Evolutionary conservation across 2,113 vertebrate genomes (phyloP), one percentile per base, ranked within the genome.

Genomic region (Drymodes brunneopygia): DNA sequence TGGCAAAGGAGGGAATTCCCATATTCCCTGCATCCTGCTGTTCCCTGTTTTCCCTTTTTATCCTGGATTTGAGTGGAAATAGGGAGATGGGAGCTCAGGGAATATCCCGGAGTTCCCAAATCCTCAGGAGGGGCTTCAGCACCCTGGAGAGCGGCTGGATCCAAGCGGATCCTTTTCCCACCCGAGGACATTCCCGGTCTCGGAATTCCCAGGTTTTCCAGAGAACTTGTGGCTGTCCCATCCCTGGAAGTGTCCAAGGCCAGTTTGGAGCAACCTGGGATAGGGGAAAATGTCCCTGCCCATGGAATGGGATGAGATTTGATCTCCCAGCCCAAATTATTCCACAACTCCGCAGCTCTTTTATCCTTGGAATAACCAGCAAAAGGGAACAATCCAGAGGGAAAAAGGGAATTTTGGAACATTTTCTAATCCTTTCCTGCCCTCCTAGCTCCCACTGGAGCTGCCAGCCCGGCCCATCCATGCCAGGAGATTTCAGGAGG

Each of bases 401-500:
- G 18, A 44, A 44, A 18, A 65, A 14, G 10, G 13, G 31, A 42
- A 58, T 50, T 80, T 67, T 3, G 25, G 9, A 14, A 19, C 12
- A 5, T 82, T 69, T 71, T 70, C 53, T 31, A 15, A 66, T 65
- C 65, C 60, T 8, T 71, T 36, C 25, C 45, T 3, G 0, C 19
- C 19, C 29, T 81, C 44, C 20, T 54, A 22, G 45, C 69, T 93
- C 58, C 19, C 12, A 0, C 35, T 50, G 72, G 61, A 65, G 7
- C 44, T 84, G 86, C 92, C 88, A 95, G 57, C 51, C 65, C 20
- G 42, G 77, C 35, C 72, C n/a, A 7, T 10, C 61, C 5, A 0
- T 81, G 91, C 92, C 94, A 94, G 91, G 69, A 65, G 66, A 90
- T 94, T 91, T 94, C 94, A 92, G 81, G 70, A 90, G 81, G 78